A percentile compares a stretch with the other conserved stretches of the same genome.
phyloP scores from a whole-genome alignment of 1,140 invertebrate genomes.

The Plodia interpunctella region DNA sequence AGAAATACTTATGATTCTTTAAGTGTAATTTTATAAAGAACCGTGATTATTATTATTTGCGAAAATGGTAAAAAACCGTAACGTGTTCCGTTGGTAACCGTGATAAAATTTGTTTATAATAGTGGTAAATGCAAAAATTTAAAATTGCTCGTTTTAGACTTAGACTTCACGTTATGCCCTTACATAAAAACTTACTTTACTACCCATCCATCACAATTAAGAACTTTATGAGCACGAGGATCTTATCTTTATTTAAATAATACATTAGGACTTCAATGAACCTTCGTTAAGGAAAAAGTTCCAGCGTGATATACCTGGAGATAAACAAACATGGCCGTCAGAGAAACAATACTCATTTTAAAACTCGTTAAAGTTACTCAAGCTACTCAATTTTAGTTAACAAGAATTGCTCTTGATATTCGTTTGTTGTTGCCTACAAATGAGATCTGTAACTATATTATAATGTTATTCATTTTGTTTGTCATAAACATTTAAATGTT shows the following conservation, averaged over 20 bases:
- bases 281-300: not conserved
- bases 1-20: no score
- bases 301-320: not conserved
- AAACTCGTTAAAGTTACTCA: slow-evolving; percentile 2
- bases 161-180: no score
- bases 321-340: slow-evolving; percentile 1
- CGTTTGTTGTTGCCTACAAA: not conserved
- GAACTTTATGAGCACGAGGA: no score
- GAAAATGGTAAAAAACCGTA: no score
- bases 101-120: no score
- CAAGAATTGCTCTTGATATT: not conserved
- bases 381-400: slow-evolving; percentile 5
- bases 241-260: not conserved
- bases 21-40: no score
- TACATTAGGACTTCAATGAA: not conserved
- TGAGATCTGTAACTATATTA: not conserved
- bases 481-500: no score
- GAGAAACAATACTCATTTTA: slow-evolving; percentile 6
- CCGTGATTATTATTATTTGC: no score
- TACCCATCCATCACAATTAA: no score
- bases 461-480: not conserved
- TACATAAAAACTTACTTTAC: not conserved
- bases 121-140: no score
- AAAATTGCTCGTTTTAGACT: no score
- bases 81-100: no score